Base-by-base conservation (phyloP, 2,888 invertebrate species). In the Parelbella ahira region DNA sequence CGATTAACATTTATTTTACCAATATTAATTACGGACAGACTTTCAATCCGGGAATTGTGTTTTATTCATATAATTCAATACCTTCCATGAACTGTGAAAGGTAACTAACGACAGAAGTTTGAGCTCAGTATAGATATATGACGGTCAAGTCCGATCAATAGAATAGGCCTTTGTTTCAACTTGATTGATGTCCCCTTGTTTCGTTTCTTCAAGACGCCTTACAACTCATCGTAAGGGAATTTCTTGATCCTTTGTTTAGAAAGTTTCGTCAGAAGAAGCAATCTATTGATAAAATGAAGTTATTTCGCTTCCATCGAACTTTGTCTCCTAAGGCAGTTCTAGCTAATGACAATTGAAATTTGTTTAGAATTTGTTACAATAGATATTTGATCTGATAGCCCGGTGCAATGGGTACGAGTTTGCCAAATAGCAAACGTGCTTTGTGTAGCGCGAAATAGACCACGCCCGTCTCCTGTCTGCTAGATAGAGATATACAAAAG, bases 361-460 rank as follows among this genome's bases (percentile, higher is more conserved):
- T 51, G 50, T 52, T 51, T 49, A 27, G 38, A 36, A 45, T 55
- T 49, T 51, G 59, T 60, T 60, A 67, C 68, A 69, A 69, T 65
- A 55, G 63, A 60, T 54, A 61, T 61, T 56, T 58, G 64, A 66
- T 67, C 42, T 42, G 45, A 43, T 27, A 37, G 42, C 23, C 13
- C 25, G 37, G 21, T 19, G 19, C 30, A 44, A 58, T 54, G 52
- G 33, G n/a, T 6, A 10, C 50, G 59, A 50, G 56, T 64, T 73
- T 75, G 75, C 72, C 75, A 70, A 74, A 73, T 68, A 63, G 56
- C 60, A 66, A 55, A 62, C 62, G 58, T 57, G 63, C 59, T 67
- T 63, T 65, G 60, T 67, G 64, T 68, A 55, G 58, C 64, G 59
- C 53, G 61, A 65, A 67, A 72, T 68, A 60, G 61, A 60, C 58